Base-by-base conservation (phyloP, 2,113 vertebrate genomes). In the Carassius auratus region DNA sequence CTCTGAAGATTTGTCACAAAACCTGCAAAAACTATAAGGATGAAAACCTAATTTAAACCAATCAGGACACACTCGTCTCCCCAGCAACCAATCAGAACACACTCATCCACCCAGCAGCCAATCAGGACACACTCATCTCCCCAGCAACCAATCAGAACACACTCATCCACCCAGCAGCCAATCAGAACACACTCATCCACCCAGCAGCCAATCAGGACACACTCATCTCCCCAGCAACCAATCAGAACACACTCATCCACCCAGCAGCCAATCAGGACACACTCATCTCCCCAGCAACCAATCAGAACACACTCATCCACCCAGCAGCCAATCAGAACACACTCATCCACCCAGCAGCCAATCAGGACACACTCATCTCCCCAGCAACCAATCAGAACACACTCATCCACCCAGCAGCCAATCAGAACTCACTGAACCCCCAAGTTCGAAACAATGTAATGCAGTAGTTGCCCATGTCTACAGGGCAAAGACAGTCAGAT, bases 1-100 rank as follows among this genome's bases (percentile, higher is more conserved):
- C 19, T 64, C 21, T 45, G 42, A 75, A 36, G 57, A 33, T 9
- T 0, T n/a, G 42, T 69, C 50, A 71, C 87, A 61, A 5, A 91
- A 92, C 61, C 92, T 92, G 81, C 5, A 86, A 36, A 84, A 81
- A 82, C 14, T 7, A 30, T 12, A n/a, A 59, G 74, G 69, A 68
- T 3, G 6, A 26, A 79, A 80, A n/a, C 17, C 17, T 30, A 30
- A 30, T 30, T 30, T 30, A 30, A 30, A 8, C 42, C 42, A 42
- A 42, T 42, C 42, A 42, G 42, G 8, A 42, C 7, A 42, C 42
- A 42, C 42, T 42, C 42, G 8, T 42, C 42, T 2, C 1, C 38
- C 42, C 42, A 42, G 42, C 42, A 42, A 42, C 42, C 30, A 30
- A 30, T 30, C 30, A 30, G 30, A 30, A 30, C 30, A 30, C 30